Percentiles rank a stretch among this genome's conserved stretches.
phyloP scores from a whole-genome alignment of 1,140 invertebrate genomes.

The Philopotamus ludificatus region DNA sequence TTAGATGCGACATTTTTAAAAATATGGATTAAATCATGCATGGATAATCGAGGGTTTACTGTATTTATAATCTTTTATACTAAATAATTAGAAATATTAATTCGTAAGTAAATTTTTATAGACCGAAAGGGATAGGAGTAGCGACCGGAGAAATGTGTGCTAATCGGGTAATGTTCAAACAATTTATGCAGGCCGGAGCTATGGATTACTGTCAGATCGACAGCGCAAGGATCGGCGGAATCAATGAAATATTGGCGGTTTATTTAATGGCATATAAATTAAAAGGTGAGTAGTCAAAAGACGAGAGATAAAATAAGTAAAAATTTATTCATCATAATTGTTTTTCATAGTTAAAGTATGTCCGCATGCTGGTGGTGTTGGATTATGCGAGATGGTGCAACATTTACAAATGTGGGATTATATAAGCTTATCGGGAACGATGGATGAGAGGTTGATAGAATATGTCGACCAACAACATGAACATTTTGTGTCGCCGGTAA shows the following conservation, averaged over 20 bases:
- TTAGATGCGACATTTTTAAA: no score
- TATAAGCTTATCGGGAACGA: constrained; percentile 68
- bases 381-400: constrained; percentile 90
- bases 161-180: constrained; percentile 90
- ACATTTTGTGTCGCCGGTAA: constrained; percentile 76
- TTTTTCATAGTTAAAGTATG: constrained; percentile 78
- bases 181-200: constrained; percentile 76
- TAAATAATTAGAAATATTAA: background rate
- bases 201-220: constrained; percentile 91
- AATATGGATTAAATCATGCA: no score
- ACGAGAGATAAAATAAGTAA: background rate
- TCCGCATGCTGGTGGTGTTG: constrained; percentile 90
- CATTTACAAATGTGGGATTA: constrained; percentile 90
- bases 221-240: constrained; percentile 79
- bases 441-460: constrained; percentile 74
- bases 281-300: constrained; percentile 54
- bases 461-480: constrained; percentile 89
- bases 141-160: constrained; percentile 91
- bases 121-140: constrained; percentile 75
- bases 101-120: no score
- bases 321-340: background rate
- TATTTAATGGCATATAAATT: constrained; percentile 85
- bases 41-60: no score
- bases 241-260: constrained; percentile 85
- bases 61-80: background rate